Evolutionary conservation across 2,113 vertebrate species (phyloP), one percentile per base, ranked within the genome.

Genomic region (Tenebrosternarchus preto): DNA sequence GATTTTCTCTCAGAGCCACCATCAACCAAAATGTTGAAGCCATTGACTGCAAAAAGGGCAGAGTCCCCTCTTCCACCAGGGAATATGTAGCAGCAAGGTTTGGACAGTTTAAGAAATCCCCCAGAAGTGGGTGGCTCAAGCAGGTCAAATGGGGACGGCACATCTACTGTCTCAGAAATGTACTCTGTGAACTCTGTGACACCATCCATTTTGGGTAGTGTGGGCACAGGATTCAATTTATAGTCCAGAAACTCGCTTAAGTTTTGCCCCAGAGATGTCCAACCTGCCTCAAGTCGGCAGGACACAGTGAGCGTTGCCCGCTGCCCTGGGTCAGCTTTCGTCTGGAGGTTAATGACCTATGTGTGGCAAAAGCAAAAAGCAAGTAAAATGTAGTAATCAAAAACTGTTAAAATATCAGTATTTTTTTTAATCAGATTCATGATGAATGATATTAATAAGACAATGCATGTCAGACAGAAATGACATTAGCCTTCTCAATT

Each of bases 51-150:
- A 87, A 99, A 98, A 68, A 99, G 95, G 9, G 97, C 97, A 0
- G 98, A 99, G 88, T 99, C 98, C 46, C 98, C 98, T n/a, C 97
- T 94, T 82, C 97, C 97, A 0, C 96, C 97, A 0, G 98, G 98
- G 74, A 99, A 99, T 84, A 99, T 98, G 87, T 99, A 99, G 90
- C 97, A 98, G 88, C 98, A 99, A 82, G 98, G 98, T 59, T 97
- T 98, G 73, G 98, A 99, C 75, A 99, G 95, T 85, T 99, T 99
- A 84, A 99, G 88, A 88, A 99, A 99, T 63, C 98, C 98, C 79
- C 97, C 97, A 4, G 97, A 98, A 4, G 97, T 97, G 46, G 98
- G 97, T 4, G 96, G 96, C 82, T 99, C 98, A 71, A 99, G 92
- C 22, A 98, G 95, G 87, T 99, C 96, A 87, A 99, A 98, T 0